Base-by-base conservation (phyloP, 2,113 vertebrate genomes). In the Scartelaos histophorus region DNA sequence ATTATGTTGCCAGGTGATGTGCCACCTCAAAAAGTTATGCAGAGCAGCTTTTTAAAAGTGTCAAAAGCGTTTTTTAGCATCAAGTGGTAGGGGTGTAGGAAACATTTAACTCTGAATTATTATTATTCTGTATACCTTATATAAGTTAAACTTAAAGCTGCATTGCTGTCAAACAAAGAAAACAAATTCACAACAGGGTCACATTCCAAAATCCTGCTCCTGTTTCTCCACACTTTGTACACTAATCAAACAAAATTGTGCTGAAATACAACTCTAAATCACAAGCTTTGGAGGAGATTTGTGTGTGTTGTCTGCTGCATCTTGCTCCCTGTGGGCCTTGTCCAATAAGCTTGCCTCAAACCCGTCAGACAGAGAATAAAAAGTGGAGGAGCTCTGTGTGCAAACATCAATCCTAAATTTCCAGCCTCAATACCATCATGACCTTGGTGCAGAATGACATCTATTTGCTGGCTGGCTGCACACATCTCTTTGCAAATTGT, bases 361-460 rank as follows among this genome's bases (percentile, higher is more conserved):
- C 47, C 75, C 73, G 68, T 84, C 85, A 82, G 83, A 75, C 78
- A 69, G 68, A 67, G 83, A 85, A 87, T 81, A 87, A 91, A 87
- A 89, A 91, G 83, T 84, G 85, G 74, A 87, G 70, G 76, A 83
- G 58, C 77, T 66, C 79, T 85, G 73, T 89, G 88, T 88, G 84
- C 88, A 88, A 89, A 92, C 91, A 93, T 92, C 91, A 92, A 91
- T 92, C 90, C 88, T 87, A 90, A 84, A 91, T 89, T 90, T 90
- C 85, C 83, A 90, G 85, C 85, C 88, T 86, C 84, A 85, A 78
- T 92, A 87, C 87, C 89, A 82, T 85, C 81, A 70, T 92, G 92
- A 93, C 92, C 92, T 93, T 92, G 92, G 91, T 87, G 89, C 87
- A 88, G 90, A 92, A 92, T 92, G 92, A 93, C 91, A 92, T 92